Percentiles rank a stretch among this genome's conserved stretches.
Evolutionary conservation across 2,113 vertebrate species (phyloP).

Genomic region (Caranx melampygus): DNA sequence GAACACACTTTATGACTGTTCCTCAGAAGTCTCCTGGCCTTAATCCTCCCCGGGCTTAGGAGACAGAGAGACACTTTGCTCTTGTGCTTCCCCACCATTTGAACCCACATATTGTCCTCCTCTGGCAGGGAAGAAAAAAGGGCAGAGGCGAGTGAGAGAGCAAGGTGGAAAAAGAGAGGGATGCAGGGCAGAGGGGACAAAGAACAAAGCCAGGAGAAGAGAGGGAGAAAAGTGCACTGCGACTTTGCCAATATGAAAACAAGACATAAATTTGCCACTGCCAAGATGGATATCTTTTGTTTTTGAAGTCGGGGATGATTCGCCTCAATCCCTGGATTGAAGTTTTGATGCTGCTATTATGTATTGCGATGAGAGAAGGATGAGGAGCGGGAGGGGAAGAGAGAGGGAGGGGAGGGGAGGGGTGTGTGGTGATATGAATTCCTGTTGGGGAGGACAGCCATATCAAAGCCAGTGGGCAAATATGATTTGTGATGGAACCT

Average conservation of each 20-base stretch:
- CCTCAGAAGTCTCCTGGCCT: constrained; percentile 49
- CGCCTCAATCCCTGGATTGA: constrained; percentile 48
- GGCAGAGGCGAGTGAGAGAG: constrained; percentile 12
- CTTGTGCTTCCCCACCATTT: constrained; percentile 43
- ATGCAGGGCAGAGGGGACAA: constrained; percentile 13
- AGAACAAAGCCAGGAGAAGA: constrained; percentile 38
- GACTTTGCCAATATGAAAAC: constrained; percentile 53
- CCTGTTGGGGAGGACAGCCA: constrained; percentile 59
- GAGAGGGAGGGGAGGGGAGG: constrained; percentile 3
- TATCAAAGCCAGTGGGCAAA: constrained; percentile 56
- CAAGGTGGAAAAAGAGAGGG: constrained; percentile 35
- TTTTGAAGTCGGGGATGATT: constrained; percentile 62
- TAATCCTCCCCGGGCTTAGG: constrained; percentile 42
- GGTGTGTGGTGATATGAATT: constrained; percentile 48
- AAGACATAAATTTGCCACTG: constrained; percentile 31
- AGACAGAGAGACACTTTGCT: constrained; percentile 63
- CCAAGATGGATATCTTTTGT: constrained; percentile 58
- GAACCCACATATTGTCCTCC: constrained; percentile 61
- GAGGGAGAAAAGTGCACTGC: constrained; percentile 7
- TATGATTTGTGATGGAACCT: constrained; percentile 48
- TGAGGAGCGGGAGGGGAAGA: constrained; percentile 40
- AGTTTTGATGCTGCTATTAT: constrained; percentile 49
- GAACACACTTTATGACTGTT: constrained; percentile 50
- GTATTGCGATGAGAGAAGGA: constrained; percentile 44
- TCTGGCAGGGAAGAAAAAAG: constrained; percentile 37